phyloP scores from a whole-genome alignment of 1,140 invertebrate species.

The Drosophila athabasca region DNA sequence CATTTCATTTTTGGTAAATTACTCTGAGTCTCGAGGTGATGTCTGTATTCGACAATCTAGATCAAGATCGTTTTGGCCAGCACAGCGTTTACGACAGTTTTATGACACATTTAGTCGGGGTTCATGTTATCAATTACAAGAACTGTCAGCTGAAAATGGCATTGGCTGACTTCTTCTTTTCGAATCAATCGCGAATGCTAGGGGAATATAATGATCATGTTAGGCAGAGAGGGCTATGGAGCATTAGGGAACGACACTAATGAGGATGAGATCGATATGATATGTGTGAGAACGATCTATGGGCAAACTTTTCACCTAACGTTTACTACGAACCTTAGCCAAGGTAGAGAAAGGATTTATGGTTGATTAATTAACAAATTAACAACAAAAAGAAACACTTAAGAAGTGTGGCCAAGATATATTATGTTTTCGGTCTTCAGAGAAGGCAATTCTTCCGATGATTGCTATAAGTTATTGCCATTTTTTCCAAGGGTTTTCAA shows the following conservation, averaged over 20 bases:
- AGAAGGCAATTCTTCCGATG: too few relatives aligned
- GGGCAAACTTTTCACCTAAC: too few relatives aligned
- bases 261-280: not conserved
- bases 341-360: too few relatives aligned
- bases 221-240: not conserved
- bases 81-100: conserved; percentile 67
- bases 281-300: not conserved
- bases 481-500: too few relatives aligned
- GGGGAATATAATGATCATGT: conserved; percentile 25
- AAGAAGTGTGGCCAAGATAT: too few relatives aligned
- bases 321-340: too few relatives aligned
- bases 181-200: conserved; percentile 5
- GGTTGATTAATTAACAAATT: too few relatives aligned
- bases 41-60: conserved; percentile 79
- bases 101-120: conserved; percentile 68
- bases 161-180: conserved; percentile 6
- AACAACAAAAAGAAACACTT: too few relatives aligned
- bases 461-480: too few relatives aligned
- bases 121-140: conserved; percentile 70
- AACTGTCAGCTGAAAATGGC: conserved; percentile 70
- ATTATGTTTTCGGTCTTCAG: too few relatives aligned
- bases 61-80: conserved; percentile 53
- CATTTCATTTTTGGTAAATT: conserved; percentile 79
- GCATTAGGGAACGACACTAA: conserved; percentile 21
- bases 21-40: conserved; percentile 64